A percentile compares a stretch with the other conserved stretches of the same genome.
These are phyloP conservation scores for Pollachius pollachius DNA, from an alignment of 2,113 vertebrate genomes.

Conservation along the genomic window DNA sequence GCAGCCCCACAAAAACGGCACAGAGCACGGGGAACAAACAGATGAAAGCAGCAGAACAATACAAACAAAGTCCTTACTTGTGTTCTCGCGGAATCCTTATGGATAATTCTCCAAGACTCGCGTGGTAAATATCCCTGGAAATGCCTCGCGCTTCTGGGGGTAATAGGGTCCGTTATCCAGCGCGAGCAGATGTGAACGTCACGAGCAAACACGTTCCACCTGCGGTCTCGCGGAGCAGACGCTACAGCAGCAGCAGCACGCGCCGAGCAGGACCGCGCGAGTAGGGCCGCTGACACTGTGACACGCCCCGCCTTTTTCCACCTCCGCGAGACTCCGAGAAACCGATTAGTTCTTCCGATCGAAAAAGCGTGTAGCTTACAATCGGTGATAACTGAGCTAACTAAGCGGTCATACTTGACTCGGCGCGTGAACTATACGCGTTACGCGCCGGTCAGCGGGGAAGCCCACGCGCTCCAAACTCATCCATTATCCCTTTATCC, in stretches of 20 bases:
- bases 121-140: conserved; percentile 60
- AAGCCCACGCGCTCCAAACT: no score
- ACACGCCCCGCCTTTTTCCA: no score
- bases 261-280: no score
- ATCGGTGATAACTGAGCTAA: no score
- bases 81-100: conserved; percentile 50
- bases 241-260: background rate
- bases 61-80: conserved; percentile 63
- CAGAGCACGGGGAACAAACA: conserved; percentile 7
- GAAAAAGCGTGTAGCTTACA: no score
- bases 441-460: no score
- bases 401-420: no score
- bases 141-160: conserved; percentile 21
- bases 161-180: conserved; percentile 50
- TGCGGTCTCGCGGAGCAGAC: conserved; percentile 52
- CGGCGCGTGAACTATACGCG: no score
- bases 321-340: no score
- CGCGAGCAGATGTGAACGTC: conserved; percentile 70
- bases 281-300: no score
- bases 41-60: conserved; percentile 29
- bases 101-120: conserved; percentile 52
- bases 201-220: conserved; percentile 69
- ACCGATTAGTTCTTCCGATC: no score
- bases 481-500: no score
- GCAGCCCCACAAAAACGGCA: background rate